Evolutionary conservation across 2,888 invertebrate genomes (phyloP), one percentile per base, ranked within the genome.

Genomic region (Dorcus parallelipipedus): DNA sequence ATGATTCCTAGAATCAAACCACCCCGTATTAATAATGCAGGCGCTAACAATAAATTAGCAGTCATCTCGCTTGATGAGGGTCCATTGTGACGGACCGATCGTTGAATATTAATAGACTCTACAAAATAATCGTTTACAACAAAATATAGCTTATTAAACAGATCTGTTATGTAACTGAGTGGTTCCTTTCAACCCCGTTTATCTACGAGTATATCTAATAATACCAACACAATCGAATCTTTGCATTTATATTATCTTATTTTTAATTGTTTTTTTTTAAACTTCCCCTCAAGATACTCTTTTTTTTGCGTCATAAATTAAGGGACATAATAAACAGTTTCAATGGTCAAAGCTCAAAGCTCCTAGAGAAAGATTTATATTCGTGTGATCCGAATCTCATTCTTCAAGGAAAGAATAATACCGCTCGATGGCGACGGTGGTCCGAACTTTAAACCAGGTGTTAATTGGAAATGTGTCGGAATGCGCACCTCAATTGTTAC

Each of bases 401-500:
- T 33, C 26, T 33, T 33, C 26, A 33, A 33, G 26, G 6, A 6
- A 33, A 3, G 26, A 33, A 33, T 33, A 33, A 33, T 1, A 6
- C 26, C 26, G 26, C 26, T 33, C 3, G 26, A 3, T 33, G 26
- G 26, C 26, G 10, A 54, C 48, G 8, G 54, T 49, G 54, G 42
- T 39, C 56, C 10, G 17, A 48, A 52, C 51, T 59, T 50, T 33
- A 60, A 60, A 62, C 71, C 74, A 75, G 73, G 75, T 75, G 75
- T 74, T 75, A 75, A 75, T 75, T 75, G 75, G 75, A 71, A 72
- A 73, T 71, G 73, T 73, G 73, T 73, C 72, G 69, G 73, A 70
- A 71, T 69, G 70, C 64, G 64, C 67, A 67, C 64, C 69, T 71
- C 73, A 66, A 73, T 72, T 73, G 72, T 74, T 73, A 70, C 69